Conservation (phyloP, 2,797 vertebrate species). For the Enteromius afrohamiltoni region DNA sequence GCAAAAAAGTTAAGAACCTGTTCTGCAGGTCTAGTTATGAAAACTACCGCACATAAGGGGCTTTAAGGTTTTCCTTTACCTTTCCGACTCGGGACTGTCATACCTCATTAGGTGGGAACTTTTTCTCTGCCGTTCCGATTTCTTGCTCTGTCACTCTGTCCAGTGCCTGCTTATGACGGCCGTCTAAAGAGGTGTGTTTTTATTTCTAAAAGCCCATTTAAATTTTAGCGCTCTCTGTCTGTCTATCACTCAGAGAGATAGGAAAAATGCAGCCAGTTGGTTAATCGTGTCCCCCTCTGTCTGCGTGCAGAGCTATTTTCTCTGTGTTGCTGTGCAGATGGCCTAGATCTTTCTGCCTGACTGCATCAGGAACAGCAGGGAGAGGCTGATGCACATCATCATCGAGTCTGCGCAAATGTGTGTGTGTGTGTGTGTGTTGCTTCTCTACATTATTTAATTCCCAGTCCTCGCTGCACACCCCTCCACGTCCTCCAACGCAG, state of each 20-base stretch:
- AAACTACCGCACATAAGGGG: not conserved
- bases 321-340: conserved; percentile 71
- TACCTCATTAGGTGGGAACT: conserved; percentile 15
- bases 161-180: not conserved
- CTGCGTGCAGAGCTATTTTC: conserved; percentile 65
- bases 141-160: conserved; percentile 17
- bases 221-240: conserved; percentile 21
- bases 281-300: conserved; percentile 62
- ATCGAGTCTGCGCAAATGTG: conserved; percentile 37
- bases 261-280: conserved; percentile 50
- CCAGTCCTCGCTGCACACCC: conserved; percentile 23
- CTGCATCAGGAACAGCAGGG: conserved; percentile 67
- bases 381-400: conserved; percentile 53
- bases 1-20: not conserved
- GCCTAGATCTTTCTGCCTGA: conserved; percentile 76
- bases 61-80: conserved; percentile 12
- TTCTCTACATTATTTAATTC: conserved; percentile 61
- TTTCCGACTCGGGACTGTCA: conserved; percentile 11
- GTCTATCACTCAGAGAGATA: conserved; percentile 13
- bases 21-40: conserved; percentile 5
- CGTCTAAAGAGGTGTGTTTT: conserved; percentile 29
- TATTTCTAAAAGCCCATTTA: conserved; percentile 49
- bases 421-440: conserved; percentile 34
- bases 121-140: conserved; percentile 8
- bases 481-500: conserved; percentile 20